These are phyloP conservation scores for Caenorhabditis inopinata DNA, from an alignment of 1,140 invertebrate genomes.

Conservation along the genomic window DNA sequence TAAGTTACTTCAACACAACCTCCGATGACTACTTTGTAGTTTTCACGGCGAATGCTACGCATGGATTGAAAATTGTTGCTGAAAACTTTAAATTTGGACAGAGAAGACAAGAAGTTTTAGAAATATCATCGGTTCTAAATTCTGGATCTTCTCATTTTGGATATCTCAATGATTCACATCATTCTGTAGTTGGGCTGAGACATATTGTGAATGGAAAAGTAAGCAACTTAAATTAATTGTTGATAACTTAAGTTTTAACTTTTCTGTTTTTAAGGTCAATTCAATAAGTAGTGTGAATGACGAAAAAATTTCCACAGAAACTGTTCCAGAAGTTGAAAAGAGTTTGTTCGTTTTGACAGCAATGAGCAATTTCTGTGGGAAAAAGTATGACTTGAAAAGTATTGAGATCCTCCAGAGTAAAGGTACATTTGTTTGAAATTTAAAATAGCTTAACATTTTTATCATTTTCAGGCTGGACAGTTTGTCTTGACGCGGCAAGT, in stretches of 20 bases:
- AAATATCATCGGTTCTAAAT: neutral
- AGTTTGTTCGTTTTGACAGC: slow-evolving; percentile 83
- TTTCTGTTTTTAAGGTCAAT: slow-evolving; percentile 44
- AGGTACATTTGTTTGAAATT: slow-evolving; percentile 62
- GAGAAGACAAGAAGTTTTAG: neutral
- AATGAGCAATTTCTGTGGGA: slow-evolving; percentile 90
- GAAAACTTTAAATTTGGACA: slow-evolving; percentile 76
- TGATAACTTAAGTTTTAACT: too few species aligned
- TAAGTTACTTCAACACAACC: slow-evolving; percentile 81
- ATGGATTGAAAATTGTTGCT: slow-evolving; percentile 78
- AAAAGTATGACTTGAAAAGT: slow-evolving; percentile 80
- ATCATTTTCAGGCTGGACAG: slow-evolving; percentile 73
- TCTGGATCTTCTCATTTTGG: slow-evolving; percentile 70
- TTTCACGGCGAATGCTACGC: slow-evolving; percentile 86
- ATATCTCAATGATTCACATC: slow-evolving; percentile 88
- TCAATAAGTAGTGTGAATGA: neutral
- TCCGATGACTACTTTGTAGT: slow-evolving; percentile 80
- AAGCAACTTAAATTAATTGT: neutral
- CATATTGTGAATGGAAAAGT: slow-evolving; percentile 68
- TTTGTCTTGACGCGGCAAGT: slow-evolving; percentile 82
- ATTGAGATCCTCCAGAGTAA: slow-evolving; percentile 68
- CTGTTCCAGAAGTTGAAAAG: slow-evolving; percentile 67
- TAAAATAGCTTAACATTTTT: slow-evolving; percentile 51
- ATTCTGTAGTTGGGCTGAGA: slow-evolving; percentile 87
- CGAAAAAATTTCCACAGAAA: neutral